phyloP scores from a whole-genome alignment of 1,140 invertebrate species.

The Spodoptera litura region DNA sequence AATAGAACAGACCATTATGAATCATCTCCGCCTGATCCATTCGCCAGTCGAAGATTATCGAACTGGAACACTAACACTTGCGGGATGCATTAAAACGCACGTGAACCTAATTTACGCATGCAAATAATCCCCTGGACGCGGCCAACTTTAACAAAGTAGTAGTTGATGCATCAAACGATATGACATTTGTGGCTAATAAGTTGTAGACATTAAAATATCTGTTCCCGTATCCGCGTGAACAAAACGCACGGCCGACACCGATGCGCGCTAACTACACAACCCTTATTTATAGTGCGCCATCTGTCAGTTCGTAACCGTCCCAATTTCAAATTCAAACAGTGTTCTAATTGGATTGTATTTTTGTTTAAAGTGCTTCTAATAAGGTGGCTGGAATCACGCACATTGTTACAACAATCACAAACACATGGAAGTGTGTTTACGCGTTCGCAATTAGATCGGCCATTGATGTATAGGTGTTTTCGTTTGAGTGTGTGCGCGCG shows the following conservation, averaged over 20 bases:
- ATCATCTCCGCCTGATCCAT: slow-evolving; percentile 80
- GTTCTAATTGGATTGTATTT: slow-evolving; percentile 85
- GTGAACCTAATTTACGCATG: slow-evolving; percentile 83
- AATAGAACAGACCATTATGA: slow-evolving; percentile 83
- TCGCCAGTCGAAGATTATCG: slow-evolving; percentile 81
- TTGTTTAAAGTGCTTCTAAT: slow-evolving; percentile 81
- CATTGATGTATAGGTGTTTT: slow-evolving; percentile 79
- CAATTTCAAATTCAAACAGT: slow-evolving; percentile 82
- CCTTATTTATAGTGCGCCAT: slow-evolving; percentile 83
- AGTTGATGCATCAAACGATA: slow-evolving; percentile 80
- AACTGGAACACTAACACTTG: slow-evolving; percentile 83
- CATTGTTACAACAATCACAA: slow-evolving; percentile 79
- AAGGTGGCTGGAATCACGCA: slow-evolving; percentile 76
- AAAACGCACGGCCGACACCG: slow-evolving; percentile 64
- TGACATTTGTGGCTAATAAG: slow-evolving; percentile 79
- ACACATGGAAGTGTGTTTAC: slow-evolving; percentile 81
- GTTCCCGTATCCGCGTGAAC: slow-evolving; percentile 58
- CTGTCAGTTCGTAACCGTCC: slow-evolving; percentile 82
- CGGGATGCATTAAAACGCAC: slow-evolving; percentile 84
- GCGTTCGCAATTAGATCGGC: slow-evolving; percentile 80
- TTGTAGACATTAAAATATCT: slow-evolving; percentile 74
- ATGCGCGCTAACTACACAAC: slow-evolving; percentile 64
- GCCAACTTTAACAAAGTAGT: slow-evolving; percentile 79
- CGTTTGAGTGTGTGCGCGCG: slow-evolving; percentile 64
- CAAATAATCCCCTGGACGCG: slow-evolving; percentile 70